Base-by-base conservation (phyloP, 2,797 vertebrate genomes). In the Vireo griseus region DNA sequence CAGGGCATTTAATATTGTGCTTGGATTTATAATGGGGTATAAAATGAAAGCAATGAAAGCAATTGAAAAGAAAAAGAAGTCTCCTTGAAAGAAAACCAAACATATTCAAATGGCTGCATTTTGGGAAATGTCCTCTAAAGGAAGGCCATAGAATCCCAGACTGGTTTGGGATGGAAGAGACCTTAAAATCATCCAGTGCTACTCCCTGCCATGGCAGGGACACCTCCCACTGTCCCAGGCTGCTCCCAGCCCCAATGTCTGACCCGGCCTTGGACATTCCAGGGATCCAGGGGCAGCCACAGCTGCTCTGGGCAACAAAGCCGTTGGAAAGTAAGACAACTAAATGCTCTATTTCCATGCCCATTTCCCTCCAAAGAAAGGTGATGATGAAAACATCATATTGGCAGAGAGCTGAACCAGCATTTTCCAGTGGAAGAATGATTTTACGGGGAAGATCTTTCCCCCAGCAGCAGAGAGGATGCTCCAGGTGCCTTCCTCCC, bases 1-100 rank as follows among this genome's bases (percentile, higher is more conserved):
- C 80, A 50, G 54, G 71, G n/a, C 73, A 78, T 78, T 90, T 78
- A 84, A 81, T 86, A 84, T 78, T 48, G 47, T 47, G 39, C 33
- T 86, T 62, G 9, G 69, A 65, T 94, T 84, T 84, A 90, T 47
- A 75, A 92, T 79, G 29, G 21, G 6, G 8, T 58, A 42, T 72
- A 77, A 95, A 92, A 94, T 69, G 25, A 85, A 92, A 81, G 13
- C 62, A 67, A 59, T 88, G 31, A 67, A 81, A 86, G 18, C 52
- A 57, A 66, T 84, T 72, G 73, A 72, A 86, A 11, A 66, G 29
- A 8, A 61, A 54, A 85, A 37, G 55, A 71, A 71, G 8, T 21
- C 10, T 61, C 12, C 54, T 77, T 71, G 65, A 90, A 92, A 88
- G 44, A 69, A 76, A 85, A 52, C 14, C 1, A 42, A 40, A 86